Evolutionary conservation across 1,140 invertebrate species (phyloP).

Genomic region (Neodiprion pinetum): DNA sequence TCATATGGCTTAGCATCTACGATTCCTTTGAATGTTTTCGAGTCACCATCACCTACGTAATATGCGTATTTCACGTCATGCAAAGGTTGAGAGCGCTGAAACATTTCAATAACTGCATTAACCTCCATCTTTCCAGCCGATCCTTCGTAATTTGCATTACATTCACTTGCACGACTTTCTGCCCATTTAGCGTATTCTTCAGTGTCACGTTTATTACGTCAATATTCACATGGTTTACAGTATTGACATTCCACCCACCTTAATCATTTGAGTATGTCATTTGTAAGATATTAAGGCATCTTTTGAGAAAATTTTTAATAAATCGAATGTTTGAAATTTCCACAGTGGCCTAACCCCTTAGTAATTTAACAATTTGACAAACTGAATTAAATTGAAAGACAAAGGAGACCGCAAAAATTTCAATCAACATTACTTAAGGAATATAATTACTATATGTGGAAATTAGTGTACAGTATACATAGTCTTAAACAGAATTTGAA

Average conservation of each 20-base stretch:
- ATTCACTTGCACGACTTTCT: conserved; percentile 20
- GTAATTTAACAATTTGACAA: too few species aligned
- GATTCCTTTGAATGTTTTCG: not conserved
- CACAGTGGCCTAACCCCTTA: too few species aligned
- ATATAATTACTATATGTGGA: too few species aligned
- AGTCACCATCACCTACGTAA: conserved; percentile 35
- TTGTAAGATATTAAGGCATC: too few species aligned
- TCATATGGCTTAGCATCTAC: not conserved
- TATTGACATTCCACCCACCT: not conserved
- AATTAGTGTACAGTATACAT: too few species aligned
- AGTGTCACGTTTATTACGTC: not conserved
- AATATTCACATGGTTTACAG: not conserved
- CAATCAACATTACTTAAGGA: too few species aligned
- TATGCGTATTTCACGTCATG: conserved; percentile 26
- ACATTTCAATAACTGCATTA: conserved; percentile 26
- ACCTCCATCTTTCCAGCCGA: conserved; percentile 14
- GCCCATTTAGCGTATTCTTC: conserved; percentile 3
- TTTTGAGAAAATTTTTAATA: too few species aligned
- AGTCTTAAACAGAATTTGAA: too few species aligned
- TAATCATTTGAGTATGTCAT: conserved; percentile 15
- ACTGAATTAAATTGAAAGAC: too few species aligned
- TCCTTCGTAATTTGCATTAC: conserved; percentile 16
- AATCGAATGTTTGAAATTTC: too few species aligned
- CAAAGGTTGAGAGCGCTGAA: conserved; percentile 21
- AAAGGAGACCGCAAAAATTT: too few species aligned